A percentile compares a stretch with the other conserved stretches of the same genome.
Evolutionary conservation across 1,140 invertebrate genomes (phyloP).

Genomic region (Heterodera carotae): DNA sequence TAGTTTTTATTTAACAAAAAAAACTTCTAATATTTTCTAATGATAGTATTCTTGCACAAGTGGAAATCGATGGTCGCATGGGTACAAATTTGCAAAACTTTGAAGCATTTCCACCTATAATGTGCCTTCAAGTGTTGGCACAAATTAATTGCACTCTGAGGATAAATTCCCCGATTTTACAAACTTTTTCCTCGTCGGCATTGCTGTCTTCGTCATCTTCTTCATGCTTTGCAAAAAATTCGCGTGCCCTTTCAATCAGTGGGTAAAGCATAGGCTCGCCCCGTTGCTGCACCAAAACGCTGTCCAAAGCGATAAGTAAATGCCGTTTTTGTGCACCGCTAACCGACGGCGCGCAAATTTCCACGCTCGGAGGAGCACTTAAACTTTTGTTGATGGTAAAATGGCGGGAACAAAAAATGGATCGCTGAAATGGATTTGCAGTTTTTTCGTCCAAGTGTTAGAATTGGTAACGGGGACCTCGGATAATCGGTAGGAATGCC

Average conservation of each 20-base stretch:
- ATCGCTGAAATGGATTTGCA: no score
- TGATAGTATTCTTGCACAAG: no score
- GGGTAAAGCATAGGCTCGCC: slow-evolving; percentile 44
- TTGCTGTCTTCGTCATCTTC: background rate
- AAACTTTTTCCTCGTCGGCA: background rate
- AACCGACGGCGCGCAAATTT: slow-evolving; percentile 7
- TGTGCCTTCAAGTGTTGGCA: no score
- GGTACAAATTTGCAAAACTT: no score
- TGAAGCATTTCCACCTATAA: no score
- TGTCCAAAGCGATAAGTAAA: slow-evolving; percentile 9
- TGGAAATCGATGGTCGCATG: no score
- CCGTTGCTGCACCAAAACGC: slow-evolving; percentile 35
- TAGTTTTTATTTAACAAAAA: no score
- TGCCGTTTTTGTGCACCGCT: slow-evolving; percentile 4
- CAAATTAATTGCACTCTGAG: no score
- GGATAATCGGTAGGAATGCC: slow-evolving; percentile 10
- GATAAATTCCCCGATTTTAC: background rate
- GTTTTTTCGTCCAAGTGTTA: no score
- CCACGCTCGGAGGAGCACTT: slow-evolving; percentile 1
- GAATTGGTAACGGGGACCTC: background rate
- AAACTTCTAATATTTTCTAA: no score
- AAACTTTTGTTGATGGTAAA: background rate
- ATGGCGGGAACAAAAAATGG: no score
- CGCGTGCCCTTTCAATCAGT: slow-evolving; percentile 39
- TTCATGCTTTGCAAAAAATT: slow-evolving; percentile 19